Conservation (phyloP, 2,888 invertebrate genomes). For the Aphidius colemani region DNA sequence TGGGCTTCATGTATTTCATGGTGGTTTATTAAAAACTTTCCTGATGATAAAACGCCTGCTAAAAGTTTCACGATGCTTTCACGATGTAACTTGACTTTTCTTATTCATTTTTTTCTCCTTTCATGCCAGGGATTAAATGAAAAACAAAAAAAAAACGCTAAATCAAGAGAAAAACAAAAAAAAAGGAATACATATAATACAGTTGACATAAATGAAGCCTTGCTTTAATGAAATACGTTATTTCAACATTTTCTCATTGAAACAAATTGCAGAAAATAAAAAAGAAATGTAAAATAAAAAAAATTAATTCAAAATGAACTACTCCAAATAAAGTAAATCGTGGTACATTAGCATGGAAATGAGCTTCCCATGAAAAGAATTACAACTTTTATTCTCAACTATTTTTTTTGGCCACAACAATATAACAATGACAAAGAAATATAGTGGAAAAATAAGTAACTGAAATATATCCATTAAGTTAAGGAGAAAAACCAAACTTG, state of each 20-base stretch:
- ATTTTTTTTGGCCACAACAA: too few relatives aligned
- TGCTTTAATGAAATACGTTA: conserved; percentile 1
- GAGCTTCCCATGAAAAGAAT: conserved; percentile 13
- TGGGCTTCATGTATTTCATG: conserved; percentile 13
- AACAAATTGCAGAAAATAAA: conserved; percentile 10
- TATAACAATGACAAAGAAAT: background rate
- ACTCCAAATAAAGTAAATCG: conserved; percentile 2
- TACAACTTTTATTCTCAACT: conserved; percentile 3
- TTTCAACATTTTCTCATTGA: conserved; percentile 12
- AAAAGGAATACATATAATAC: background rate
- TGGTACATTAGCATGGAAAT: conserved; percentile 24
- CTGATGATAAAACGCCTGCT: conserved; percentile 19
- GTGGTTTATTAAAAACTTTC: conserved; percentile 23
- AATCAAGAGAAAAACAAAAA: background rate
- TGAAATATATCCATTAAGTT: conserved; percentile 23
- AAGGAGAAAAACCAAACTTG: too few relatives aligned
- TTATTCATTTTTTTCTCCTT: conserved; percentile 1
- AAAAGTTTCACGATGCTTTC: conserved; percentile 21
- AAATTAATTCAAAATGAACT: conserved; percentile 10
- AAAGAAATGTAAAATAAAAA: background rate
- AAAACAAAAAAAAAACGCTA: background rate
- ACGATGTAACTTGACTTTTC: background rate
- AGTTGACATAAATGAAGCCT: conserved; percentile 2
- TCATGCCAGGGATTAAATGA: too few relatives aligned
- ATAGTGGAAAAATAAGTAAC: conserved; percentile 17